phyloP scores from a whole-genome alignment of 2,797 vertebrate species.

The Acipenser transmontanus region DNA sequence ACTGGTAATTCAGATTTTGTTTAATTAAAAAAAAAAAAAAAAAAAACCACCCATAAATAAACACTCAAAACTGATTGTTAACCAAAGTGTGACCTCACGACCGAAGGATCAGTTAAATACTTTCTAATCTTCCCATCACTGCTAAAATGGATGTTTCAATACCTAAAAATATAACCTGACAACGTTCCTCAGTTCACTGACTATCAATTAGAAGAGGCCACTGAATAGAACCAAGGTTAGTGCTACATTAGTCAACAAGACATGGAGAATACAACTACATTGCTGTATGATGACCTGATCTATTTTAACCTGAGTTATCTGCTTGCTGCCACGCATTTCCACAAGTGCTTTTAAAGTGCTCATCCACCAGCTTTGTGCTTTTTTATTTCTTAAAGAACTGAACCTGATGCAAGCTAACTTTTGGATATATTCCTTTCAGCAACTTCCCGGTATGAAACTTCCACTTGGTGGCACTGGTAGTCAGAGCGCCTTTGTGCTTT shows the following conservation, averaged over 20 bases:
- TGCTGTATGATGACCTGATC: not conserved
- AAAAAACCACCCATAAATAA: no score
- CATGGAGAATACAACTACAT: not conserved
- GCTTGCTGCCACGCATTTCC: constrained; percentile 13
- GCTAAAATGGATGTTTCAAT: no score
- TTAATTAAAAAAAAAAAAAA: no score
- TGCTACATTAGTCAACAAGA: not conserved
- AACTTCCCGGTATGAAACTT: not conserved
- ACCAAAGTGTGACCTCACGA: no score
- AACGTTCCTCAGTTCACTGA: not conserved
- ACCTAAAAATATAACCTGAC: no score
- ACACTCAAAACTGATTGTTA: no score
- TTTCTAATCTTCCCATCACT: no score
- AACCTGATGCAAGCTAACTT: not conserved
- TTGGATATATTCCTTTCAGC: not conserved
- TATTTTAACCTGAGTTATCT: not conserved
- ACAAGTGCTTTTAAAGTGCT: not conserved
- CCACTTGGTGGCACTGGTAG: not conserved
- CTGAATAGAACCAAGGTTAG: not conserved
- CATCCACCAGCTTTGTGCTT: not conserved
- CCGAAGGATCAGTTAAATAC: no score
- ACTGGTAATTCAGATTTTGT: no score
- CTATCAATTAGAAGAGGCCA: not conserved
- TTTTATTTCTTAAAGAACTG: not conserved
- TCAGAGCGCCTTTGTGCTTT: no score